Evolutionary conservation across 2,797 vertebrate species (phyloP).

Genomic region (Tangara arthus): DNA sequence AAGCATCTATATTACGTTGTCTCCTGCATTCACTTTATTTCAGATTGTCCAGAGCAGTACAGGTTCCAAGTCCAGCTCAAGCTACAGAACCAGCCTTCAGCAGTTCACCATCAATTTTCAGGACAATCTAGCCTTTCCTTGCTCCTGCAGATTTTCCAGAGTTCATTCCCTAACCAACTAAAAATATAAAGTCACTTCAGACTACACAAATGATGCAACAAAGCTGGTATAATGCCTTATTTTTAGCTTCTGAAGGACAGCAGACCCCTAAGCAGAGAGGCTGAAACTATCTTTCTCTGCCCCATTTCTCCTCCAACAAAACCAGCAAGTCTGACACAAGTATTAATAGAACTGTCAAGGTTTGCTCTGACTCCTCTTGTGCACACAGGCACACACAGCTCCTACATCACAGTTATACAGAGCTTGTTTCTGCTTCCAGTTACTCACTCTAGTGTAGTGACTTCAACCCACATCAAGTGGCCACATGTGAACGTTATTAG

Average conservation of each 20-base stretch:
- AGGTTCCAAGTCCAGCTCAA: background rate
- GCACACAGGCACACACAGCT: background rate
- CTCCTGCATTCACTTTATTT: background rate
- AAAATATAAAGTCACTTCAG: background rate
- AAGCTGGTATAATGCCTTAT: background rate
- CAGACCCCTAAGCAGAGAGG: background rate
- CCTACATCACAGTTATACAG: fast-evolving
- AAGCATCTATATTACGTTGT: background rate
- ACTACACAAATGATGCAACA: background rate
- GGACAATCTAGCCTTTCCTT: background rate
- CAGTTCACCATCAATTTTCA: background rate
- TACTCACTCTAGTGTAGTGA: background rate
- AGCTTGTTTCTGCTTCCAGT: background rate
- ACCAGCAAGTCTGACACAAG: background rate
- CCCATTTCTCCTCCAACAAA: background rate
- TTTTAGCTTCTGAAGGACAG: background rate
- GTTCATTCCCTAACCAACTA: background rate
- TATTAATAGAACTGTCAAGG: background rate
- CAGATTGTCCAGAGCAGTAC: background rate
- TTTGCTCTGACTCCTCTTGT: background rate
- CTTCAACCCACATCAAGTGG: fast-evolving
- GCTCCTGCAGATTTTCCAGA: background rate
- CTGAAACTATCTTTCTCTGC: background rate
- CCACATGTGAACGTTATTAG: background rate
- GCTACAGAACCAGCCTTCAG: background rate